phyloP scores from a whole-genome alignment of 2,797 vertebrate genomes.

The Muraenolepis orangiensis region DNA sequence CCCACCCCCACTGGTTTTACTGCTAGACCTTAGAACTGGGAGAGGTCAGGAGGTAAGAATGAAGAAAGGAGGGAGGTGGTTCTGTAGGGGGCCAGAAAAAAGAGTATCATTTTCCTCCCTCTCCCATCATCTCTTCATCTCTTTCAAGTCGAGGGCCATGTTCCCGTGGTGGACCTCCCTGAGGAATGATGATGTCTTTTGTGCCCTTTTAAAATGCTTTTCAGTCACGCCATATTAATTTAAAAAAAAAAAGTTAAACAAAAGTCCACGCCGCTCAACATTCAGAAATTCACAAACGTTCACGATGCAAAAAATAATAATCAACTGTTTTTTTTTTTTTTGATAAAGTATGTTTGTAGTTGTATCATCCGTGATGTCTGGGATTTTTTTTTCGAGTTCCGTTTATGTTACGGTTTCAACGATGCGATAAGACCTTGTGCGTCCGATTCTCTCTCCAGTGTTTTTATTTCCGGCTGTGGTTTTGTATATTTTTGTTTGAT shows the following conservation, averaged over 20 bases:
- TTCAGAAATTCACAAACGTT: background rate
- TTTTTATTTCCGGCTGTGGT: conserved; percentile 47
- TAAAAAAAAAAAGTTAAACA: conserved; percentile 65
- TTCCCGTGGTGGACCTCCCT: background rate
- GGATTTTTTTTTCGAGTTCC: conserved; percentile 39
- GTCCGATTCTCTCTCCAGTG: conserved; percentile 53
- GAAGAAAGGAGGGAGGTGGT: too few species aligned
- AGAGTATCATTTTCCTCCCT: conserved; percentile 23
- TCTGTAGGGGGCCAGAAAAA: background rate
- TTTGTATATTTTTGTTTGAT: conserved; percentile 68
- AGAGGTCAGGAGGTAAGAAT: background rate
- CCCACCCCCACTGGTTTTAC: too few species aligned
- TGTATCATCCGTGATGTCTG: conserved; percentile 56
- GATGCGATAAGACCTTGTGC: conserved; percentile 9
- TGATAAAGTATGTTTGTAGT: conserved; percentile 22
- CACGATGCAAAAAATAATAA: background rate
- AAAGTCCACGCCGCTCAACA: conserved; percentile 21
- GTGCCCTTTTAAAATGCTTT: conserved; percentile 64
- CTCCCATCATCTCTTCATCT: conserved; percentile 5
- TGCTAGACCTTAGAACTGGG: background rate
- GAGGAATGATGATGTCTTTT: conserved; percentile 9
- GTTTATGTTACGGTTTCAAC: conserved; percentile 51
- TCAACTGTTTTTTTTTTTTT: too few species aligned
- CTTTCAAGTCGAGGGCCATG: background rate
- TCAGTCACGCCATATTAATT: conserved; percentile 58